Percentiles rank a stretch among this genome's conserved stretches.
phyloP scores from a whole-genome alignment of 2,797 vertebrate species.

The Sebastes cheni region DNA sequence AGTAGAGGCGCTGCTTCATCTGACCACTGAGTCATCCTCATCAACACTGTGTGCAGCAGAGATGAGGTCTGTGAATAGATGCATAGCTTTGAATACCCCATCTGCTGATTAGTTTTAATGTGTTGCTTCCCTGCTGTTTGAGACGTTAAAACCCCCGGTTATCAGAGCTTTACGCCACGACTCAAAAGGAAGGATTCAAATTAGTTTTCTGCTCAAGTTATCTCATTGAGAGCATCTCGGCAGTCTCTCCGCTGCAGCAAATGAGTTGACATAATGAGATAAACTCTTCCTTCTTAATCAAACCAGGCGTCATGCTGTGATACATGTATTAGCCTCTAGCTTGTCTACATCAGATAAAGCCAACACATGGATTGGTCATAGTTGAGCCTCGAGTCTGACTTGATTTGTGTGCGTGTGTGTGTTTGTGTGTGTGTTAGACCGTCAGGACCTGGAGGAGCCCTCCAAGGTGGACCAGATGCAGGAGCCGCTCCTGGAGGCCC shows the following conservation, averaged over 20 bases:
- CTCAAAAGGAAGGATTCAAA: slow-evolving; percentile 19
- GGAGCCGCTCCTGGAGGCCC: slow-evolving; percentile 93
- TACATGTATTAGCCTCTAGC: slow-evolving; percentile 15
- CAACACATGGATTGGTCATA: slow-evolving; percentile 19
- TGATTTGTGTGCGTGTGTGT: background rate
- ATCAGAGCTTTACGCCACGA: slow-evolving; percentile 9
- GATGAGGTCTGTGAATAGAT: background rate
- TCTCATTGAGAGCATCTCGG: slow-evolving; percentile 16
- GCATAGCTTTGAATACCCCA: background rate
- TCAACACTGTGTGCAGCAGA: background rate
- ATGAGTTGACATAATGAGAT: slow-evolving; percentile 46
- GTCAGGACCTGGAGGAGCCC: slow-evolving; percentile 96
- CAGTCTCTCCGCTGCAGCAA: slow-evolving; percentile 16
- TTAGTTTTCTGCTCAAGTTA: slow-evolving; percentile 22
- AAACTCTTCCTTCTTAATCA: slow-evolving; percentile 37
- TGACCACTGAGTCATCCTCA: background rate
- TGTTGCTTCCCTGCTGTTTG: background rate
- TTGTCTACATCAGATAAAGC: slow-evolving; percentile 43
- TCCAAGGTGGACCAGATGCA: slow-evolving; percentile 96
- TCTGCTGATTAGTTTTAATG: background rate
- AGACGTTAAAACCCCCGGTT: slow-evolving; percentile 12
- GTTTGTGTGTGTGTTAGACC: slow-evolving; percentile 79
- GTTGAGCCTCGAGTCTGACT: slow-evolving; percentile 17
- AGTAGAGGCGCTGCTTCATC: background rate
- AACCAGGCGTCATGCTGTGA: slow-evolving; percentile 6